These are phyloP conservation scores for Caenorhabditis briggsae DNA, from an alignment of 1,140 invertebrate genomes.

Conservation along the genomic window DNA sequence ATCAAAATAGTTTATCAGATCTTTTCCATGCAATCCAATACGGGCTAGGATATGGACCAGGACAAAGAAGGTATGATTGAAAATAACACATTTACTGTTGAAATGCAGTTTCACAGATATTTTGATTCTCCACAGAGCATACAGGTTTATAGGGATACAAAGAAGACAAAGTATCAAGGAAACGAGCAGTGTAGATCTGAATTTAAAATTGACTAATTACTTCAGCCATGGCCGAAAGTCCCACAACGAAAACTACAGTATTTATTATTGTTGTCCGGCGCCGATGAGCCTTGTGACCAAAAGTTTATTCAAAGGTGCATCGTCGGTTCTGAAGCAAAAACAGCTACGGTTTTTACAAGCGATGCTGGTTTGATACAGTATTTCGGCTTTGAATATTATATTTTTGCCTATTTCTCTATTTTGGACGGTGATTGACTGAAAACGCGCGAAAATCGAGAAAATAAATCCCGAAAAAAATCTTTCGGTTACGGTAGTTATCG, in stretches of 20 bases:
- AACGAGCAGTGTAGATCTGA: neutral
- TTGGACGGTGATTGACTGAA: too few species aligned
- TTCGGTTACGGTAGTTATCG: neutral
- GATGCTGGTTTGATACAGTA: too few species aligned
- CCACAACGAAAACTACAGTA: too few species aligned
- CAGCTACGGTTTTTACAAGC: too few species aligned
- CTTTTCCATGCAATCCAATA: slow-evolving; percentile 25
- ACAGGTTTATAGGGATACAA: neutral
- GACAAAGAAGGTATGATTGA: slow-evolving; percentile 9
- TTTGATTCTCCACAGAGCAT: neutral
- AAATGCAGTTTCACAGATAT: slow-evolving; percentile 21
- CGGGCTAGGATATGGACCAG: neutral
- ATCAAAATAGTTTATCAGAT: slow-evolving; percentile 1
- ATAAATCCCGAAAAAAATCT: too few species aligned
- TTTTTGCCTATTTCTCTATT: neutral
- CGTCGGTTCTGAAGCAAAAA: too few species aligned
- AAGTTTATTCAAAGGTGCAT: too few species aligned
- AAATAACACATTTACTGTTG: slow-evolving; percentile 25
- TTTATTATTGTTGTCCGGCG: too few species aligned
- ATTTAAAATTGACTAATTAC: neutral
- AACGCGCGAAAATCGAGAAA: too few species aligned
- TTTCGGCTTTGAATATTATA: too few species aligned
- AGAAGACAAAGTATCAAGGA: neutral
- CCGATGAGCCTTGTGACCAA: neutral
- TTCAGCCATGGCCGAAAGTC: too few species aligned